A percentile compares a stretch with the other conserved stretches of the same genome.
These are phyloP conservation scores for Chrysochloris asiatica DNA, from an alignment of 2,113 vertebrate species.

Conservation along the genomic window DNA sequence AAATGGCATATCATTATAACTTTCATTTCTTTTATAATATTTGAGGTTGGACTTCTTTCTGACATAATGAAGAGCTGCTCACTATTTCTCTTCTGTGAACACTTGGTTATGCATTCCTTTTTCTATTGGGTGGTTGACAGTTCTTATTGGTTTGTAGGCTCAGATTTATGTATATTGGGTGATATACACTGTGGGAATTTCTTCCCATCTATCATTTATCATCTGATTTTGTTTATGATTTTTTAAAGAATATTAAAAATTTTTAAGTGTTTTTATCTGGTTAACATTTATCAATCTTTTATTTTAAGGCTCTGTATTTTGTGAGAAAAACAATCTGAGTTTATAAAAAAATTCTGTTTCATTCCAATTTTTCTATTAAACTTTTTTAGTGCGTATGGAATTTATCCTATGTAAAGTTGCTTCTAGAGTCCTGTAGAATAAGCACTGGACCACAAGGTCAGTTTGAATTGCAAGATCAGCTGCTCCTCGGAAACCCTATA, in stretches of 20 bases:
- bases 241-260: not conserved
- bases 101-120: no score
- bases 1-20: not conserved
- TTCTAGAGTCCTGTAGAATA: not conserved
- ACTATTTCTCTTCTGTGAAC: not conserved
- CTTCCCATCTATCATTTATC: not conserved
- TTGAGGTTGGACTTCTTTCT: not conserved
- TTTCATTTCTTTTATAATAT: slow-evolving; percentile 40
- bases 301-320: slow-evolving; percentile 12
- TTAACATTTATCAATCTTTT: slow-evolving; percentile 1
- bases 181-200: not conserved
- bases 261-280: not conserved
- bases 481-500: no score
- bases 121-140: not conserved
- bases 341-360: not conserved
- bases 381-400: not conserved
- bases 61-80: no score
- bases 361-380: not conserved
- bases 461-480: no score
- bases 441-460: no score
- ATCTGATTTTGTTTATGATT: slow-evolving; percentile 2
- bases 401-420: not conserved
- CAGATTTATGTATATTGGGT: not conserved
- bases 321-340: not conserved
- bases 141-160: slow-evolving; percentile 11